Conservation (phyloP, 1,140 invertebrate genomes). For the Solenopsis fugax region DNA sequence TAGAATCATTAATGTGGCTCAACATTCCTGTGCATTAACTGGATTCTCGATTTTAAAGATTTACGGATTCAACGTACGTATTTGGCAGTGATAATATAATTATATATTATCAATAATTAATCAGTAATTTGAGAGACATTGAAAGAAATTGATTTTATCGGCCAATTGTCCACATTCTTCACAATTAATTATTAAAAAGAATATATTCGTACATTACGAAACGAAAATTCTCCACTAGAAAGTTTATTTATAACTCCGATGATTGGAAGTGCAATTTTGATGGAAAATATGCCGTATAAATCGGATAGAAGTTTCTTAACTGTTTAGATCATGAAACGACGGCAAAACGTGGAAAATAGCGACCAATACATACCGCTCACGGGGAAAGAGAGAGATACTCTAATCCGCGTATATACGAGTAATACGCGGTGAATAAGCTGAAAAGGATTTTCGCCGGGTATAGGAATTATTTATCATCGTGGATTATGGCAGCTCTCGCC, state of each 20-base stretch:
- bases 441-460: conserved; percentile 73
- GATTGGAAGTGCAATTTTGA: not conserved
- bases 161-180: not conserved
- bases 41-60: conserved; percentile 30
- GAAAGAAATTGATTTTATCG: not conserved
- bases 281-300: conserved; percentile 6
- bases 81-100: conserved; percentile 3
- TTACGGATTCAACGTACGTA: not conserved
- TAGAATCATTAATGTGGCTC: conserved; percentile 59
- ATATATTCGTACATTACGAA: not conserved
- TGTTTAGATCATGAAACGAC: conserved; percentile 25
- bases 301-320: conserved; percentile 1
- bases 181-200: not conserved
- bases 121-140: not conserved
- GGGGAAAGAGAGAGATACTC: conserved; percentile 30
- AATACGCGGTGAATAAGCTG: conserved; percentile 70
- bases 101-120: conserved; percentile 18
- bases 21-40: conserved; percentile 27
- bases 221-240: not conserved
- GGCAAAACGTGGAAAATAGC: conserved; percentile 45
- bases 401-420: conserved; percentile 66
- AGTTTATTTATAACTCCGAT: not conserved
- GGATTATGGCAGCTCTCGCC: conserved; percentile 75
- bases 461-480: conserved; percentile 77
- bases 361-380: not conserved